A percentile compares a stretch with the other conserved stretches of the same genome.
These are phyloP conservation scores for Sceloporus tristichus DNA, from an alignment of 2,113 vertebrate species.

Conservation along the genomic window DNA sequence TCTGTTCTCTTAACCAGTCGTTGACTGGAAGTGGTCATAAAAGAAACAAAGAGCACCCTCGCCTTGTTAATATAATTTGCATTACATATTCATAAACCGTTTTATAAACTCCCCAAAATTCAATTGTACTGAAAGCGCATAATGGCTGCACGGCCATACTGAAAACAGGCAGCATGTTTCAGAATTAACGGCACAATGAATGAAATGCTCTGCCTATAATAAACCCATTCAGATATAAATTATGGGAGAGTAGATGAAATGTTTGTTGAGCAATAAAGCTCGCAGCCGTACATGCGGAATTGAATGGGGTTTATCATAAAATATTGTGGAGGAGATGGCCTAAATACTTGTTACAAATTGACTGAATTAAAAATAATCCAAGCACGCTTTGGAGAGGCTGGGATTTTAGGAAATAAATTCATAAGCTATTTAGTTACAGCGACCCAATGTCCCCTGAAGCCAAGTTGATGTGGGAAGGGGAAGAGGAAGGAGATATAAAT, in stretches of 20 bases:
- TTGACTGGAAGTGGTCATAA: constrained; percentile 79
- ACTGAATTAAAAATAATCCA: constrained; percentile 78
- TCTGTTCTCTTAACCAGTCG: constrained; percentile 69
- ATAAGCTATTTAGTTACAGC: constrained; percentile 72
- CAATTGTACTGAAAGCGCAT: constrained; percentile 84
- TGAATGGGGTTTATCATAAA: constrained; percentile 84
- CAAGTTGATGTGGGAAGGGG: constrained; percentile 15
- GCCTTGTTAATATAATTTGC: constrained; percentile 86
- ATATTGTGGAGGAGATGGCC: constrained; percentile 73
- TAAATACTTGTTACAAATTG: constrained; percentile 77
- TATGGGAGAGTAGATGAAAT: constrained; percentile 82
- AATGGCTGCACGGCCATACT: constrained; percentile 80
- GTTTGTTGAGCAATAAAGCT: constrained; percentile 89
- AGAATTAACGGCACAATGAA: constrained; percentile 85
- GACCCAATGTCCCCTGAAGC: constrained; percentile 63
- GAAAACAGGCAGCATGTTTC: constrained; percentile 80
- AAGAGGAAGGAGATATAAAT: constrained; percentile 62
- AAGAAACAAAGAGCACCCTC: constrained; percentile 82
- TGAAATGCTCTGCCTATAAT: constrained; percentile 83
- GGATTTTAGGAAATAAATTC: constrained; percentile 73
- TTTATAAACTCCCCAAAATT: constrained; percentile 82
- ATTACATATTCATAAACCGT: constrained; percentile 87
- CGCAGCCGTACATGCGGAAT: constrained; percentile 79
- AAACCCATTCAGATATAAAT: constrained; percentile 88
- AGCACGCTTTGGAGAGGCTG: constrained; percentile 71